phyloP scores from a whole-genome alignment of 2,888 invertebrate species.

The Colostygia pectinataria region DNA sequence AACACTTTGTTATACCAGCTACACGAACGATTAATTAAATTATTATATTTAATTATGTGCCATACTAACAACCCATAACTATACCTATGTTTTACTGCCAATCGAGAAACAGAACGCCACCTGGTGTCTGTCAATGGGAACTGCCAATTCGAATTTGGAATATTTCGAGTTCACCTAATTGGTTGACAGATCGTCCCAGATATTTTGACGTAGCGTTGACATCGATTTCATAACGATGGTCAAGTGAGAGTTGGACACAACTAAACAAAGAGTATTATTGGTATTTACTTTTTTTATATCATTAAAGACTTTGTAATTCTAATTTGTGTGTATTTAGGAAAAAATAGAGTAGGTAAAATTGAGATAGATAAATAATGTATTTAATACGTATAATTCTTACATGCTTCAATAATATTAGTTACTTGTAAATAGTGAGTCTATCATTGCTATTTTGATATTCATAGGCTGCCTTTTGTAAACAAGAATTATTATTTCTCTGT shows the following conservation, averaged over 20 bases:
- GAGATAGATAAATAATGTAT: too few relatives aligned
- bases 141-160: conserved; percentile 67
- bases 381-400: too few relatives aligned
- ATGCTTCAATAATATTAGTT: conserved; percentile 1
- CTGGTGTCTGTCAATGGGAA: conserved; percentile 71
- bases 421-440: conserved; percentile 19
- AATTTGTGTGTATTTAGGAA: too few relatives aligned
- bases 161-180: conserved; percentile 57
- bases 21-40: neutral
- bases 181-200: conserved; percentile 65
- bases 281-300: too few relatives aligned
- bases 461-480: conserved; percentile 29
- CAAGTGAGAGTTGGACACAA: conserved; percentile 6
- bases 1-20: neutral
- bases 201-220: conserved; percentile 38
- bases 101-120: conserved; percentile 49
- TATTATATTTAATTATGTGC: neutral
- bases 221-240: conserved; percentile 17
- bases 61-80: conserved; percentile 2
- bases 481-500: conserved; percentile 15
- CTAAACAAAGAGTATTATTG: too few relatives aligned
- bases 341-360: too few relatives aligned
- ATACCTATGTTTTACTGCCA: conserved; percentile 23
- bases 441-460: conserved; percentile 30
- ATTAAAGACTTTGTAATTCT: too few relatives aligned